Evolutionary conservation across 2,797 vertebrate species (phyloP).

Genomic region (Heliangelus exortis): DNA sequence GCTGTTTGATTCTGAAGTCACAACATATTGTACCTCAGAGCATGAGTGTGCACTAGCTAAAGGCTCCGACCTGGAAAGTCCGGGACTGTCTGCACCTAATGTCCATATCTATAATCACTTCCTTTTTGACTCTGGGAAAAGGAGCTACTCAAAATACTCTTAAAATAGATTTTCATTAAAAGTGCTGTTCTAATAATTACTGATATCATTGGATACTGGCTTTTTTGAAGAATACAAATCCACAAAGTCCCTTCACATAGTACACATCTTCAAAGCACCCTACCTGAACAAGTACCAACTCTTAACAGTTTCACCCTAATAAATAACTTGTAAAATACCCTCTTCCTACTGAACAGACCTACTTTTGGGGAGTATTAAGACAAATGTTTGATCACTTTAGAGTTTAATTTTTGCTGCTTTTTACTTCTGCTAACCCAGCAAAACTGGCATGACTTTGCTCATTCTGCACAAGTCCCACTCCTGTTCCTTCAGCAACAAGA

Average conservation of each 20-base stretch:
- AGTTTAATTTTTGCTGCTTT: neutral
- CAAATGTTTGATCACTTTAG: neutral
- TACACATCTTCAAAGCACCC: neutral
- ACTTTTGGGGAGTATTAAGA: neutral
- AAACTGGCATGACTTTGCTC: neutral
- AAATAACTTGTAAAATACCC: neutral
- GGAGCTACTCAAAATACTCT: slow-evolving; percentile 24
- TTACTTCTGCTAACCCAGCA: neutral
- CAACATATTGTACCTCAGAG: neutral
- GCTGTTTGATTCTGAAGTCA: neutral
- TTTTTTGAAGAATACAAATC: neutral
- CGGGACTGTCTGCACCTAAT: neutral
- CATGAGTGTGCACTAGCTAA: neutral
- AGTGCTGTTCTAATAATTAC: neutral
- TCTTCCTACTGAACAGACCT: neutral
- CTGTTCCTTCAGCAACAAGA: neutral
- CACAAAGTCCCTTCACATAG: neutral
- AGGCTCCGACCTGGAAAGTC: neutral
- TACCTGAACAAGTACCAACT: neutral
- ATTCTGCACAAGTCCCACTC: neutral
- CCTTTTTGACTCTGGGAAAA: slow-evolving; percentile 17
- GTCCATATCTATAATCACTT: neutral
- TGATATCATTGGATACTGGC: neutral
- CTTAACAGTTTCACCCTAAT: neutral
- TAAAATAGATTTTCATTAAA: neutral